These are phyloP conservation scores for Taenaris catops DNA, from an alignment of 2,888 invertebrate species.

Conservation along the genomic window DNA sequence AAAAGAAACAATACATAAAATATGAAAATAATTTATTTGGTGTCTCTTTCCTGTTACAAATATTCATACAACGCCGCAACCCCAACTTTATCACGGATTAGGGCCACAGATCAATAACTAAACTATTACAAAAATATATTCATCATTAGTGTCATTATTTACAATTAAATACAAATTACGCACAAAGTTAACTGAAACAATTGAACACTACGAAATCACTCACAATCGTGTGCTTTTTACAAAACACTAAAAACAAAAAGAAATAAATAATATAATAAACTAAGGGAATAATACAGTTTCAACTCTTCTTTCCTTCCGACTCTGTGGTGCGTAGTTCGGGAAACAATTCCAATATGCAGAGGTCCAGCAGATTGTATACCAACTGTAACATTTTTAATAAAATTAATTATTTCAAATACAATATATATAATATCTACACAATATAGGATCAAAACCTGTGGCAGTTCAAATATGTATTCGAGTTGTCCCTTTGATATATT, in stretches of 20 bases:
- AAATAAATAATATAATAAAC: constrained; percentile 29
- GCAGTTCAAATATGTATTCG: too few relatives aligned
- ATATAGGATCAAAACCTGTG: too few relatives aligned
- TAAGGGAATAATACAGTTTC: constrained; percentile 32
- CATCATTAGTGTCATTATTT: constrained; percentile 42
- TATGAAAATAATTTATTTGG: constrained; percentile 62
- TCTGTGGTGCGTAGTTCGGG: constrained; percentile 78
- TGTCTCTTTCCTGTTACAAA: constrained; percentile 44
- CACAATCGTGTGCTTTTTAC: constrained; percentile 32
- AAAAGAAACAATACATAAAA: constrained; percentile 15
- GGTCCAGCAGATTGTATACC: constrained; percentile 88
- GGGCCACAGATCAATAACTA: constrained; percentile 11
- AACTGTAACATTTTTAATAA: constrained; percentile 65
- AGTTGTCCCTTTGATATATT: too few relatives aligned
- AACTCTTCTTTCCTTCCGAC: constrained; percentile 43
- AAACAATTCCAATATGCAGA: constrained; percentile 86
- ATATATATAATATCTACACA: too few relatives aligned
- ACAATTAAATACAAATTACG: constrained; percentile 42
- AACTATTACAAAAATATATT: constrained; percentile 57
- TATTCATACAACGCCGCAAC: constrained; percentile 27
- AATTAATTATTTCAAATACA: background rate
- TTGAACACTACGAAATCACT: constrained; percentile 27
- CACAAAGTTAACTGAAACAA: constrained; percentile 30
- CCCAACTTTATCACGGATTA: constrained; percentile 20
- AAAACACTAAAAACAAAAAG: constrained; percentile 29